These are phyloP conservation scores for Amiota minor DNA, from an alignment of 2,888 invertebrate species.

Conservation along the genomic window DNA sequence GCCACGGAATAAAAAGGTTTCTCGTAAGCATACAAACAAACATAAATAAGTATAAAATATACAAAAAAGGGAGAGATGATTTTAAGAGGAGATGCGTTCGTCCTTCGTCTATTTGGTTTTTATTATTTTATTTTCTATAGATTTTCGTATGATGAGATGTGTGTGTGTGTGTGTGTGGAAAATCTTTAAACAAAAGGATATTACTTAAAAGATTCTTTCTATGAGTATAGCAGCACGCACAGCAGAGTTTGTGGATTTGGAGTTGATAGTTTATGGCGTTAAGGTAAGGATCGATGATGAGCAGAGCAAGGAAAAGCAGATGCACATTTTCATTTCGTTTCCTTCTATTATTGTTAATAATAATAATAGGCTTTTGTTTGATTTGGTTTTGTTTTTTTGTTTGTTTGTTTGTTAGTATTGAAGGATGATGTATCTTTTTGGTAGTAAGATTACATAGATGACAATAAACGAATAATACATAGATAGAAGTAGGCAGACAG, in stretches of 20 bases:
- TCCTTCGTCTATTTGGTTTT: too few relatives aligned
- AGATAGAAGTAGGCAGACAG: too few relatives aligned
- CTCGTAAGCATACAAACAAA: neutral
- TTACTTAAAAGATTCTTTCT: slow-evolving; percentile 45
- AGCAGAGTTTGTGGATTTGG: slow-evolving; percentile 10
- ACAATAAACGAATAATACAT: too few relatives aligned
- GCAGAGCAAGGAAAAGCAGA: slow-evolving; percentile 53
- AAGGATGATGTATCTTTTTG: too few relatives aligned
- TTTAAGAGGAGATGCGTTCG: neutral
- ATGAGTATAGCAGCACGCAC: neutral
- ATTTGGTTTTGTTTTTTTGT: neutral
- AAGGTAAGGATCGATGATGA: too few relatives aligned
- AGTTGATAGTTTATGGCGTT: neutral
- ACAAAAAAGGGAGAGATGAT: slow-evolving; percentile 10
- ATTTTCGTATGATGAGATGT: neutral
- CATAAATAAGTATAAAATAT: neutral
- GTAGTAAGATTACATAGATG: too few relatives aligned
- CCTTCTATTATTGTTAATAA: slow-evolving; percentile 19
- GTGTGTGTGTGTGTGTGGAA: slow-evolving; percentile 43
- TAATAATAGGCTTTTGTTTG: slow-evolving; percentile 11
- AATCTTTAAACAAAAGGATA: slow-evolving; percentile 56
- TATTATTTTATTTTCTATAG: too few relatives aligned
- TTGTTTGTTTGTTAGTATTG: slow-evolving; percentile 6
- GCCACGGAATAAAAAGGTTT: neutral
- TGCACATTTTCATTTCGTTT: slow-evolving; percentile 40